Base-by-base conservation (phyloP, 2,888 invertebrate genomes). In the Tinea pellionella region DNA sequence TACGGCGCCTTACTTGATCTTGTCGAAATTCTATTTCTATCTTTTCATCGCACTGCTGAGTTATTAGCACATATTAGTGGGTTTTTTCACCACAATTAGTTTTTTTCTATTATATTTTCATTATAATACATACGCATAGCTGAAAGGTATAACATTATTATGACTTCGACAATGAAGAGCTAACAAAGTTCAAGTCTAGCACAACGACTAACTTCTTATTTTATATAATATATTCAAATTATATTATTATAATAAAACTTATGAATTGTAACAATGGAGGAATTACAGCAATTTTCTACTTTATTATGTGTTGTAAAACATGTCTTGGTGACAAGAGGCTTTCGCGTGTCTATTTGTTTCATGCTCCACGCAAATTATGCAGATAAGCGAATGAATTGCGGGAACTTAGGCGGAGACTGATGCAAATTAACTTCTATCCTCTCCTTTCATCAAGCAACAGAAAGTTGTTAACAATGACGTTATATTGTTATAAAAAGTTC, bases 381-480 rank as follows among this genome's bases (percentile, higher is more conserved):
- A 82, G 83, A 84, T 84, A 81, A 80, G 81, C 77, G 75, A 81
- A 73, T 80, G 78, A 82, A 83, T 81, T 73, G 78, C 67, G 69
- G 73, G 75, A 84, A 85, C 82, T 84, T 82, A 73, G 74, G 70
- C 77, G 71, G 75, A 72, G 77, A 78, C 74, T 77, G 76, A 78
- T 78, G 80, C 76, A 82, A 85, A 84, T 81, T 82, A 80, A 81
- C 80, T 81, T 70, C 65, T 70, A 74, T 74, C 74, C 76, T 78
- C 67, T 77, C 73, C 75, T 79, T 78, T 77, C 78, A 78, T 78
- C 76, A 70, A 71, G 32, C 69, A 67, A 67, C 67, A 67, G 69
- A 65, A 75, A 81, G 72, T 80, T 82, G 75, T 72, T 70, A 75
- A 76, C 73, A 71, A 57, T 57, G 78, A 77, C 76, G 77, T 71